Conservation (phyloP, 2,113 vertebrate genomes). For the Nestor notabilis region DNA sequence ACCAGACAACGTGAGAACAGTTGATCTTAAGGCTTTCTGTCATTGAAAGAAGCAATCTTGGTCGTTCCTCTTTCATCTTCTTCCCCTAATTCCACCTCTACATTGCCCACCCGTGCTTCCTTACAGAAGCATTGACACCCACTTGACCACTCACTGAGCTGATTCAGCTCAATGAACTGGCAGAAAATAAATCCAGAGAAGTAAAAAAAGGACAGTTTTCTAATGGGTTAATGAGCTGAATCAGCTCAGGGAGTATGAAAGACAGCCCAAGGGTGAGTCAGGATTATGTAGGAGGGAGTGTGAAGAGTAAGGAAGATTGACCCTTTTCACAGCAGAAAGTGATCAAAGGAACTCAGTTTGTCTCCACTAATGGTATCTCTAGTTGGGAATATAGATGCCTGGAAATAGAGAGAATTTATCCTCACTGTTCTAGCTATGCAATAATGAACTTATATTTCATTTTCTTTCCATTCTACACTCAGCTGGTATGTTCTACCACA, state of each 20-base stretch:
- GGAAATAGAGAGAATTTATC: background rate
- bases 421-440: background rate
- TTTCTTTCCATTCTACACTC: background rate
- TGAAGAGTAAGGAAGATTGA: background rate
- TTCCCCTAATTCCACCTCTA: background rate
- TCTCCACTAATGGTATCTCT: background rate
- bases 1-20: background rate
- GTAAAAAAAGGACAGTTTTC: background rate
- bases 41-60: background rate
- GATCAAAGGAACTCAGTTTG: background rate
- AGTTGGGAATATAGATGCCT: background rate
- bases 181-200: slow-evolving; percentile 20
- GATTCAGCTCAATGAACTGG: slow-evolving; percentile 14
- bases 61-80: background rate
- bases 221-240: slow-evolving; percentile 32
- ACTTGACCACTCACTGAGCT: background rate
- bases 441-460: background rate
- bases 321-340: background rate
- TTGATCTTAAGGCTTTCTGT: background rate
- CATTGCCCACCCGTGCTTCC: background rate
- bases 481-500: background rate
- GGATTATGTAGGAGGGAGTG: slow-evolving; percentile 1
- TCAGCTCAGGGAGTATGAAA: slow-evolving; percentile 12
- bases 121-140: background rate
- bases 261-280: slow-evolving; percentile 29